Conservation (phyloP, 2,888 invertebrate genomes). For the Dascillus cervinus region DNA sequence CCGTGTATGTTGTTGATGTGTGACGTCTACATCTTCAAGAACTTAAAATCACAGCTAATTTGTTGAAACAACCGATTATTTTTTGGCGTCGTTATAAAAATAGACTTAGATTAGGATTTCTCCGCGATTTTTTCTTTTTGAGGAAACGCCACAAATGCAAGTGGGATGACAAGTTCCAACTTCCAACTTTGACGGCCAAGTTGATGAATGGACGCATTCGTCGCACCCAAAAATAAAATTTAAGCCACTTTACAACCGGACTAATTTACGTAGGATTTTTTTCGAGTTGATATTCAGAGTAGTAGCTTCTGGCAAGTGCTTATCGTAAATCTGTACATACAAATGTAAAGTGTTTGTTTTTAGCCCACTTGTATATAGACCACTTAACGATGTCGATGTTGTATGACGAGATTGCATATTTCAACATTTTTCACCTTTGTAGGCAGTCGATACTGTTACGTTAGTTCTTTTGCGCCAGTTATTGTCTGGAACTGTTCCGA, state of each 20-base stretch:
- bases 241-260: conserved; percentile 26
- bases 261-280: conserved; percentile 27
- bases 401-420: conserved; percentile 9
- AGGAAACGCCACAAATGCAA: too few relatives aligned
- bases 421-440: too few relatives aligned
- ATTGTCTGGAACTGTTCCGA: too few relatives aligned
- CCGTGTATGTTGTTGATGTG: too few relatives aligned
- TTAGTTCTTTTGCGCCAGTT: too few relatives aligned
- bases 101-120: too few relatives aligned
- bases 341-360: conserved; percentile 31
- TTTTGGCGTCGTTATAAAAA: too few relatives aligned
- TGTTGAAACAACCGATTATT: too few relatives aligned
- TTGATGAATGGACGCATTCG: conserved; percentile 29
- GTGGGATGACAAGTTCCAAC: conserved; percentile 16
- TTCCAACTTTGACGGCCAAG: conserved; percentile 23
- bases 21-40: too few relatives aligned
- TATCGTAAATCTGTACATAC: conserved; percentile 31
- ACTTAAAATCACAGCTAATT: too few relatives aligned
- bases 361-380: conserved; percentile 25
- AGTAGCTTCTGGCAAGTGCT: conserved; percentile 22
- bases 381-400: conserved; percentile 24
- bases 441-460: too few relatives aligned
- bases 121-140: too few relatives aligned
- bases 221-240: conserved; percentile 30
- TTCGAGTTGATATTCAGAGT: conserved; percentile 13